These are phyloP conservation scores for Acrossocheilus wenchowensis DNA, from an alignment of 2,797 vertebrate species.

Conservation along the genomic window DNA sequence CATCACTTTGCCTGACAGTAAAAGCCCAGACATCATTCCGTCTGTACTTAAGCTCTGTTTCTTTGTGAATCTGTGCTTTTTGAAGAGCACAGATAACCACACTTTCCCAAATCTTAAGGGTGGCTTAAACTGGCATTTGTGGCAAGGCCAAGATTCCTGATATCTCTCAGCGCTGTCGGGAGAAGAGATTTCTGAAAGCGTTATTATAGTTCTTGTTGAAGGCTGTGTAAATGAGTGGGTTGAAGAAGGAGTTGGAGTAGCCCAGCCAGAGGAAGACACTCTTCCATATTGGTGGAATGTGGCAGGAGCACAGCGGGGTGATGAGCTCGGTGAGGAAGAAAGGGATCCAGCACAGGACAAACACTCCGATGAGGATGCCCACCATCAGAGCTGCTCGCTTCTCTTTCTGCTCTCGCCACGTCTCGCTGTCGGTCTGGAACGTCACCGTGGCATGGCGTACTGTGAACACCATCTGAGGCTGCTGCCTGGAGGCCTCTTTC, in stretches of 20 bases:
- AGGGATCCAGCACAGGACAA: slow-evolving; percentile 95
- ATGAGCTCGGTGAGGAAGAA: slow-evolving; percentile 96
- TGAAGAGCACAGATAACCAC: slow-evolving; percentile 22
- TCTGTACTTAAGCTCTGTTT: neutral
- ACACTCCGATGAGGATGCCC: slow-evolving; percentile 94
- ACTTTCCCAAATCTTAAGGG: slow-evolving; percentile 22
- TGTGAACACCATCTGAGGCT: slow-evolving; percentile 87
- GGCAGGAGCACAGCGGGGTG: slow-evolving; percentile 87
- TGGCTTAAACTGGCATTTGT: slow-evolving; percentile 22
- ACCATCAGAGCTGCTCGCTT: slow-evolving; percentile 93
- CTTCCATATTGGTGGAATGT: slow-evolving; percentile 92
- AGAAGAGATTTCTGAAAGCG: slow-evolving; percentile 92
- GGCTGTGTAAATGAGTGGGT: slow-evolving; percentile 95
- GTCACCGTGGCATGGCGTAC: slow-evolving; percentile 88
- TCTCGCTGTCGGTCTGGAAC: slow-evolving; percentile 91
- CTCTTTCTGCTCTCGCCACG: slow-evolving; percentile 96
- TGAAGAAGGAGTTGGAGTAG: slow-evolving; percentile 98
- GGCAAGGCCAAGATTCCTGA: neutral
- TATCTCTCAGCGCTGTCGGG: slow-evolving; percentile 76
- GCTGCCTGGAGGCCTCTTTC: slow-evolving; percentile 81
- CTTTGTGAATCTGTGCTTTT: slow-evolving; percentile 1
- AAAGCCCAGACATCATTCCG: neutral
- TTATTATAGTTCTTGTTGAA: slow-evolving; percentile 98
- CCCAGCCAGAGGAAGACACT: slow-evolving; percentile 96
- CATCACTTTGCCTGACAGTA: neutral